Evolutionary conservation across 2,888 invertebrate species (phyloP), one percentile per base, ranked within the genome.

Genomic region (Acleris cristana): DNA sequence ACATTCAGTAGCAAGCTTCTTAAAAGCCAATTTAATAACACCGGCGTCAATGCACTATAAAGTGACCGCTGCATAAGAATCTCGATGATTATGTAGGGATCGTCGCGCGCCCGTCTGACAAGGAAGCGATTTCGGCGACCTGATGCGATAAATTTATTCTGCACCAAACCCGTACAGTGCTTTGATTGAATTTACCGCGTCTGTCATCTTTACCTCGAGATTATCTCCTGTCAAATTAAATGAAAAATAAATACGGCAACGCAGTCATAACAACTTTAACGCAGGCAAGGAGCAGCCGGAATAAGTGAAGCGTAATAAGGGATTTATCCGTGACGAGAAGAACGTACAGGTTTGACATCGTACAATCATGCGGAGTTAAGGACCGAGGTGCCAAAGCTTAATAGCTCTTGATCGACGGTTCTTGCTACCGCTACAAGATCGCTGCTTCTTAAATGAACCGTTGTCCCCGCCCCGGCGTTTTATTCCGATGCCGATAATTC

Each of bases 401-500:
- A 88, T 85, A 83, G 83, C 83, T 78, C 80, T 79, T 84, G 85
- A 87, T 85, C 83, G 83, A 65, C 76, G 78, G 79, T 84, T 86
- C 84, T 75, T 75, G 85, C 82, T 84, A 86, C 86, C 78, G 86
- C 84, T 85, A 86, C 84, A 88, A 86, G 85, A 82, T 85, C 84
- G 75, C 74, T 73, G 74, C 73, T 75, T 81, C 79, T 75, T 76
- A 74, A 73, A 81, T 77, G 78, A 86, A 88, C 90, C 91, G 90
- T 90, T 90, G 83, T 73, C 75, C 69, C 82, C 90, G 88, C 90
- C 91, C 76, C 71, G 78, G 77, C 81, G 80, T 85, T 86, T 85
- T 83, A 83, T 85, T 81, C 78, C 84, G 82, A 86, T 81, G 85
- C 85, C 87, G 89, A 89, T 91, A 90, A 90, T 90, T 86, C 82